Conservation (phyloP, 2,113 vertebrate genomes). For the Pogona vitticeps region DNA sequence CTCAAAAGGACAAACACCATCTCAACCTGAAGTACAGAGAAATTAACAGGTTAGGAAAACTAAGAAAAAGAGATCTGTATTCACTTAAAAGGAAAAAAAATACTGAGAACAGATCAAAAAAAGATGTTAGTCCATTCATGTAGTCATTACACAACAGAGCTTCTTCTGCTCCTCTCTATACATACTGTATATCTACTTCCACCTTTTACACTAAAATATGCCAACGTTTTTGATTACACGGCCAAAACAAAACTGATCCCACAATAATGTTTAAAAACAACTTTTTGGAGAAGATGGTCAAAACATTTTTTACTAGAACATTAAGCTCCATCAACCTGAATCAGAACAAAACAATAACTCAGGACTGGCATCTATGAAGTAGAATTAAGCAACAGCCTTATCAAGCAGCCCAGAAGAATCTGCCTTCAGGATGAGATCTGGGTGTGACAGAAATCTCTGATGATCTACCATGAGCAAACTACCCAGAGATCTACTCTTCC, state of each 20-base stretch:
- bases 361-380: neutral
- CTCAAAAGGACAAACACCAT: neutral
- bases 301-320: neutral
- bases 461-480: too few relatives aligned
- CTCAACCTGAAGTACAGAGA: neutral
- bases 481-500: too few relatives aligned
- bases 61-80: neutral
- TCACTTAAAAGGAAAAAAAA: neutral
- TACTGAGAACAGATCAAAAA: neutral
- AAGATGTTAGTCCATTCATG: neutral
- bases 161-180: neutral
- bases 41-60: neutral
- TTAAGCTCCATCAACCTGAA: too few relatives aligned
- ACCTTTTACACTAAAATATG: neutral
- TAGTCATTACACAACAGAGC: neutral
- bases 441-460: too few relatives aligned
- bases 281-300: neutral
- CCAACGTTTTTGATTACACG: neutral
- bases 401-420: neutral
- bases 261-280: neutral
- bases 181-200: neutral
- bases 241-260: neutral
- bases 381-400: neutral
- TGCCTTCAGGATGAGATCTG: too few relatives aligned
- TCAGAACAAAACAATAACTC: too few relatives aligned